These are phyloP conservation scores for Tursiops truncatus DNA, from an alignment of 2,113 vertebrate species.

Conservation along the genomic window DNA sequence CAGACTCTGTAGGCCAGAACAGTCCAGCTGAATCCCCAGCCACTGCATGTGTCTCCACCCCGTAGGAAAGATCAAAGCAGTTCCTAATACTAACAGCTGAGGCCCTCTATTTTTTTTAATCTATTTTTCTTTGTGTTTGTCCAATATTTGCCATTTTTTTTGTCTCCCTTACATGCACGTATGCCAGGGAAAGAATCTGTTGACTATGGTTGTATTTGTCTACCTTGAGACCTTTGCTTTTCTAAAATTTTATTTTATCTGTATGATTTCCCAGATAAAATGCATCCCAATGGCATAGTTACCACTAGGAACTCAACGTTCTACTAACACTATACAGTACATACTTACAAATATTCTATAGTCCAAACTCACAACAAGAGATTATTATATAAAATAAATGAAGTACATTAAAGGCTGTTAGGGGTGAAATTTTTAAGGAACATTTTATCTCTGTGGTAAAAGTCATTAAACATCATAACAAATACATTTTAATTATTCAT, in stretches of 20 bases:
- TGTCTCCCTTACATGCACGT: neutral
- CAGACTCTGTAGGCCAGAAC: neutral
- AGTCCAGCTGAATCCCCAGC: neutral
- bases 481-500: neutral
- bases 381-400: neutral
- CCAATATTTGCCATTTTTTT: neutral
- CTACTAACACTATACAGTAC: neutral
- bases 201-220: neutral
- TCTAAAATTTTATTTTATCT: neutral
- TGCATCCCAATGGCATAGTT: neutral
- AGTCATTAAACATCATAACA: neutral
- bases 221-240: neutral
- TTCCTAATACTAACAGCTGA: neutral
- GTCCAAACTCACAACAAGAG: neutral
- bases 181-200: neutral
- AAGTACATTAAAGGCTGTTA: neutral
- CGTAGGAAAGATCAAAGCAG: neutral
- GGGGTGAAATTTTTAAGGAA: neutral
- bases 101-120: neutral
- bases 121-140: neutral
- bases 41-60: neutral
- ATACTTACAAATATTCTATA: neutral
- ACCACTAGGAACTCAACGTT: neutral
- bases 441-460: neutral
- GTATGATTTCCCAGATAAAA: neutral